Conservation (phyloP, 2,888 invertebrate genomes). For the Bugula neritina region DNA sequence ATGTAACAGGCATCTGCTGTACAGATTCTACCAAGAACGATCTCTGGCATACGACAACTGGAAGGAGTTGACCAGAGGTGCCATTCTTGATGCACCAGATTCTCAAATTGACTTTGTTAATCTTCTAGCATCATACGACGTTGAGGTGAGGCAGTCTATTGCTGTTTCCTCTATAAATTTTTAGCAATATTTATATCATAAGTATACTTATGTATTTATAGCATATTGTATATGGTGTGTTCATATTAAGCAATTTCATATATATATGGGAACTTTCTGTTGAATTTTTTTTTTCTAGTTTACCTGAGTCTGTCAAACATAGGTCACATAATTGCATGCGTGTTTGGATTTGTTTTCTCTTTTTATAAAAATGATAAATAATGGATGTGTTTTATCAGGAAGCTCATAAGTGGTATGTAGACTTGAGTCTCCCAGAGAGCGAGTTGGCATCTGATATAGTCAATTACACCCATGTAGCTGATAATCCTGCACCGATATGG, state of each 20-base stretch:
- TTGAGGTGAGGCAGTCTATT: neutral
- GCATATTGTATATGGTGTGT: too few species aligned
- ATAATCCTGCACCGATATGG: neutral
- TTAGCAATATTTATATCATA: too few species aligned
- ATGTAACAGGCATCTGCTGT: slow-evolving; percentile 1
- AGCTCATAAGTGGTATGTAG: slow-evolving; percentile 4
- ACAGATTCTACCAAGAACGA: slow-evolving; percentile 6
- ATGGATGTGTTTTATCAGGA: slow-evolving; percentile 8
- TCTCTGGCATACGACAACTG: slow-evolving; percentile 17
- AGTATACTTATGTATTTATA: too few species aligned
- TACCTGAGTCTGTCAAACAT: too few species aligned
- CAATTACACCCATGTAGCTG: neutral
- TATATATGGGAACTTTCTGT: too few species aligned
- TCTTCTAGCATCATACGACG: slow-evolving; percentile 4
- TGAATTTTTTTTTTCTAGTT: too few species aligned
- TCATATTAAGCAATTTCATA: too few species aligned
- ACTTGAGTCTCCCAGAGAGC: neutral
- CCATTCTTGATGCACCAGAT: neutral
- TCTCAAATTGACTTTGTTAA: neutral
- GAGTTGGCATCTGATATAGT: neutral
- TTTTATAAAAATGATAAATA: too few species aligned
- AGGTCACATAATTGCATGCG: too few species aligned
- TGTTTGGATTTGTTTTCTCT: too few species aligned
- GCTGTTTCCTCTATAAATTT: neutral
- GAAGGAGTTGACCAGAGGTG: neutral